These are phyloP conservation scores for Lordiphosa andalusiaca DNA, from an alignment of 2,888 invertebrate species.

Conservation along the genomic window DNA sequence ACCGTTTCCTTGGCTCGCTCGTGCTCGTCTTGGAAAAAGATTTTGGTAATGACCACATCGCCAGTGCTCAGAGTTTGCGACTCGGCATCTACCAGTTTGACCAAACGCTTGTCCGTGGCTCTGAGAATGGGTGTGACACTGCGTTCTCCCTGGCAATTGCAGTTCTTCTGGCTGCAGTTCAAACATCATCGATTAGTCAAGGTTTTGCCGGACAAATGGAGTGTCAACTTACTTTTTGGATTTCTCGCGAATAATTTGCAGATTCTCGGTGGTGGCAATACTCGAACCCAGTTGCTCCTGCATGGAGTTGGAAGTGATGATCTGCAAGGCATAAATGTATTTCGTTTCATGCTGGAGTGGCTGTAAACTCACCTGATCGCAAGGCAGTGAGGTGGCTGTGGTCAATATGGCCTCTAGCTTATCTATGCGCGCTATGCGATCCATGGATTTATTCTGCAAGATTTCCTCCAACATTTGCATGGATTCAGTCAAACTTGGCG, in stretches of 20 bases:
- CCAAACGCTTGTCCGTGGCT: slow-evolving; percentile 59
- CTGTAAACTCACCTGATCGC: slow-evolving; percentile 80
- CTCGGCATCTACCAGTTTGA: slow-evolving; percentile 82
- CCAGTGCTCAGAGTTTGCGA: slow-evolving; percentile 93
- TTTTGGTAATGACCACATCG: slow-evolving; percentile 94
- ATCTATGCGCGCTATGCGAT: slow-evolving; percentile 91
- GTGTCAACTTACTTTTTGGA: slow-evolving; percentile 73
- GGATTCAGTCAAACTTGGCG: slow-evolving; percentile 91
- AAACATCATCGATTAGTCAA: background rate
- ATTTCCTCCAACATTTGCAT: slow-evolving; percentile 95
- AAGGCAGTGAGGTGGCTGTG: slow-evolving; percentile 87
- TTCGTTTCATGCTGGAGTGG: background rate
- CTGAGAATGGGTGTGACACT: slow-evolving; percentile 65
- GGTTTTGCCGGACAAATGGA: background rate
- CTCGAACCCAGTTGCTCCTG: slow-evolving; percentile 78
- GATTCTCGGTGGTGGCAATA: slow-evolving; percentile 78
- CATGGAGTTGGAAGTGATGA: slow-evolving; percentile 77
- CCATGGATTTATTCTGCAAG: slow-evolving; percentile 90
- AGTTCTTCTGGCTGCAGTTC: slow-evolving; percentile 76
- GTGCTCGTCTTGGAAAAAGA: slow-evolving; percentile 84
- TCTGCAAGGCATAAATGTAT: slow-evolving; percentile 42
- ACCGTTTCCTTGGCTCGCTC: slow-evolving; percentile 82
- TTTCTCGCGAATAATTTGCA: slow-evolving; percentile 79
- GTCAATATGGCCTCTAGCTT: slow-evolving; percentile 92
- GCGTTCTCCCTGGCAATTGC: slow-evolving; percentile 76